These are phyloP conservation scores for Todiramphus chloris DNA, from an alignment of 2,113 vertebrate genomes.

Conservation along the genomic window DNA sequence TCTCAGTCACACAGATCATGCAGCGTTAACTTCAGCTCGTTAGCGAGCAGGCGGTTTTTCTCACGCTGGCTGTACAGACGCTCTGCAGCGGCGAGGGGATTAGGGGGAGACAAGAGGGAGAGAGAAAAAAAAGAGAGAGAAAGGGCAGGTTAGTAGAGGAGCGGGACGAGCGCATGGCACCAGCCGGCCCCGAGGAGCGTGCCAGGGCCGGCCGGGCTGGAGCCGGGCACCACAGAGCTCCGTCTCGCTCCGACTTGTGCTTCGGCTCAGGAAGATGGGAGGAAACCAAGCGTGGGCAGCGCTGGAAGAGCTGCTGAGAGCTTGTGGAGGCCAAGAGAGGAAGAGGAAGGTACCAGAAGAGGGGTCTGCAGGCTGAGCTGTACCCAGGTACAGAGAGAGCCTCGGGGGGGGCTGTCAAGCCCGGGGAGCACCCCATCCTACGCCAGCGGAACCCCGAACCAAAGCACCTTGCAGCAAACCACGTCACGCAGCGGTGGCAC, in stretches of 20 bases:
- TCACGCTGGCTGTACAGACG: slow-evolving; percentile 80
- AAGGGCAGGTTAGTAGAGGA: slow-evolving; percentile 70
- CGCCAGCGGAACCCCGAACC: not conserved
- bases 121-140: slow-evolving; percentile 61
- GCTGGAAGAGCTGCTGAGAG: not conserved
- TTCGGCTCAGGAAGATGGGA: not conserved
- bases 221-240: not conserved
- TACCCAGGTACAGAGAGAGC: not conserved
- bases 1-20: slow-evolving; percentile 82
- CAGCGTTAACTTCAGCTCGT: slow-evolving; percentile 81
- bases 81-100: slow-evolving; percentile 63
- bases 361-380: not conserved
- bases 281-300: not conserved
- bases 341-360: not conserved
- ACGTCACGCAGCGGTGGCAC: not conserved
- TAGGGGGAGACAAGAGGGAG: slow-evolving; percentile 41
- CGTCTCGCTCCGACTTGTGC: not conserved
- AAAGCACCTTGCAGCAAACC: not conserved
- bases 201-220: too few species aligned
- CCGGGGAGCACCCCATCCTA: not conserved
- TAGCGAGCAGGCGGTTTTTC: slow-evolving; percentile 80
- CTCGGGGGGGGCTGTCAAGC: not conserved
- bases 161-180: not conserved
- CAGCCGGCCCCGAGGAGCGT: not conserved
- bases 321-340: not conserved